Conservation (phyloP, 2,113 vertebrate species). For the Atlantisia rogersi region DNA sequence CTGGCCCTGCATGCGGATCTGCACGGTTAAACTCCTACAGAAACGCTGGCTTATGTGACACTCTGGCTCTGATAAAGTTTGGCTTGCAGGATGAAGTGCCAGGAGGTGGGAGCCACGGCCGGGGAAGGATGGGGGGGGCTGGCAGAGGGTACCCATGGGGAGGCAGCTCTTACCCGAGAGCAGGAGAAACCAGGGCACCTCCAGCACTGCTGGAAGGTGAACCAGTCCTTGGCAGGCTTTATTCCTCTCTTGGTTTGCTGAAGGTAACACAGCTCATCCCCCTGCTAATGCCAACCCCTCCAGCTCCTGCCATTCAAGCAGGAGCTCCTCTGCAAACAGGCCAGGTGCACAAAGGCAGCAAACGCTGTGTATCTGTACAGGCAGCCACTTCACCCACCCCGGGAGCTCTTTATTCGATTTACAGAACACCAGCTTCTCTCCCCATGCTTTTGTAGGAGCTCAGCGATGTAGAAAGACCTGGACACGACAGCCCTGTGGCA, state of each 20-base stretch:
- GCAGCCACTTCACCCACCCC: neutral
- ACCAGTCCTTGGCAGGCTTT: neutral
- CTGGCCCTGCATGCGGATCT: neutral
- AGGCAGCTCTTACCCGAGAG: neutral
- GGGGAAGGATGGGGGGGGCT: too few species aligned
- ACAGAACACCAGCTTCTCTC: neutral
- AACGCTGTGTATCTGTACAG: neutral
- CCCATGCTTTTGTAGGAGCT: neutral
- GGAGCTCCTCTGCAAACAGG: neutral
- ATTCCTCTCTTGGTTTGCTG: neutral
- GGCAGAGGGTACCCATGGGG: rapidly evolving
- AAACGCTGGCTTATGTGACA: neutral
- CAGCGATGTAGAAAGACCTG: neutral
- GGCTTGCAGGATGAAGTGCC: neutral
- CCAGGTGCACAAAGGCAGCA: neutral
- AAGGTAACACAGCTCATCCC: neutral
- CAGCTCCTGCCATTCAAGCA: neutral
- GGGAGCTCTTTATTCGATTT: neutral
- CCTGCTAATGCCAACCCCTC: neutral
- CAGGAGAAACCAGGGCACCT: slow-evolving; percentile 36
- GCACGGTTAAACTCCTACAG: neutral
- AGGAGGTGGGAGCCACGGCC: neutral
- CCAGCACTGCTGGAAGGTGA: neutral
- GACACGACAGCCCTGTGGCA: neutral
- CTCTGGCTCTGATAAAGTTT: neutral